Evolutionary conservation across 2,888 invertebrate species (phyloP), one percentile per base, ranked within the genome.

Genomic region (Nebria salina): DNA sequence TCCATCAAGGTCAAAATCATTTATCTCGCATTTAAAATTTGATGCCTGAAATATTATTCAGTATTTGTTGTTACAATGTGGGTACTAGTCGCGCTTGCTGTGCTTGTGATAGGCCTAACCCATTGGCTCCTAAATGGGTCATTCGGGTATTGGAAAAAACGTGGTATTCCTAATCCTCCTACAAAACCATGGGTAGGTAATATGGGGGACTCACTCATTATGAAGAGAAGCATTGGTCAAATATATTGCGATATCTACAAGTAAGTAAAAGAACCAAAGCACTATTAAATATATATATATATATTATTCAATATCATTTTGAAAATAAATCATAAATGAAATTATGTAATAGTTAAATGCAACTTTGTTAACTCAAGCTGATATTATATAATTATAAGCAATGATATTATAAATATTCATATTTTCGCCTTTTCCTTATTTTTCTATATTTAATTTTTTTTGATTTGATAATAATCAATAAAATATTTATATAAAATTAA

Each of bases 241-340:
- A 83, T 86, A 26, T 85, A 85, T 72, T 65, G 76, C 5, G 86
- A 87, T 65, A 83, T 87, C 65, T 87, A 87, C 84, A 85, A 85
- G 87, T 87, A 83, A 84, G 86, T 86, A 15, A 82, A 9, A 43
- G 1, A 43, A 8, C 6, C 43, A 43, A 43, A 43, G 43, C 6
- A 1, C 9, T 9, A 43, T 20, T 20, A 43, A 43, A 43, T 43
- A 43, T 43, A 43, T 43, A 43, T 43, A 43, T 43, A 43, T 8
- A 43, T 43, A 43, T 0, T 0, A 9, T 20, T 20, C 20, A 20
- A 20, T 20, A 20, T 20, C 0, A 20, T 20, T 20, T 20, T 20
- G 20, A 20, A 20, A 20, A 20, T 20, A 20, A 20, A 20, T 20
- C 1, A 1, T 20, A 20, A 20, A 20, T 20, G 20, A 20, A 20